phyloP scores from a whole-genome alignment of 2,888 invertebrate species.

The Cheilosia vernalis region DNA sequence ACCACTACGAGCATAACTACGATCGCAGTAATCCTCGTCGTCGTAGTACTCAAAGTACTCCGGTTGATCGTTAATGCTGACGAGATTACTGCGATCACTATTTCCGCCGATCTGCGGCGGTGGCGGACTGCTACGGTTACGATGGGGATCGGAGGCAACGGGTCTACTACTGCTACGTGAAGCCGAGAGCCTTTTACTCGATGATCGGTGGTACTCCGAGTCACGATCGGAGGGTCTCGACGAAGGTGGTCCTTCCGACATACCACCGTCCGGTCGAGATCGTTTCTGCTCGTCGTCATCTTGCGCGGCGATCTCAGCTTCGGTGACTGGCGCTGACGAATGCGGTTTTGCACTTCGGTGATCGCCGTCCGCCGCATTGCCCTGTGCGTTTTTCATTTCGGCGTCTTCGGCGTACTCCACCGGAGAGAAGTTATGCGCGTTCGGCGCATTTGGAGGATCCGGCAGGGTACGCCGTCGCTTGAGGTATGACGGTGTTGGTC shows the following conservation, averaged over 20 bases:
- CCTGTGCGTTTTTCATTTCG: slow-evolving; percentile 70
- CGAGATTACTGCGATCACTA: slow-evolving; percentile 82
- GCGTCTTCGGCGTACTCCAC: slow-evolving; percentile 78
- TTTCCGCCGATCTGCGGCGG: slow-evolving; percentile 74
- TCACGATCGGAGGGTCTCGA: slow-evolving; percentile 56
- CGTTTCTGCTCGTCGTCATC: slow-evolving; percentile 70
- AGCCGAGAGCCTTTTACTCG: slow-evolving; percentile 58
- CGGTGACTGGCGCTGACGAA: slow-evolving; percentile 76
- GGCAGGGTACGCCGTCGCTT: slow-evolving; percentile 81
- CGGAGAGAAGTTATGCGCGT: slow-evolving; percentile 82
- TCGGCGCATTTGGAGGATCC: slow-evolving; percentile 82
- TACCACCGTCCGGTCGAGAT: slow-evolving; percentile 77
- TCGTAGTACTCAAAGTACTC: slow-evolving; percentile 84
- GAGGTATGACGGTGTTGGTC: slow-evolving; percentile 81
- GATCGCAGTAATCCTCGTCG: slow-evolving; percentile 66
- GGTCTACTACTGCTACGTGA: slow-evolving; percentile 61
- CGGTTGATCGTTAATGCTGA: slow-evolving; percentile 85
- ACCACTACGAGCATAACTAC: slow-evolving; percentile 9
- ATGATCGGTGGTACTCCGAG: slow-evolving; percentile 72
- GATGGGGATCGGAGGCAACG: slow-evolving; percentile 59
- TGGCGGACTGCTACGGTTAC: slow-evolving; percentile 76
- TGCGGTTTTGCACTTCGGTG: slow-evolving; percentile 74
- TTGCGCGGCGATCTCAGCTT: slow-evolving; percentile 54
- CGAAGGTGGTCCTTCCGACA: slow-evolving; percentile 41
- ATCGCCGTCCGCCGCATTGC: slow-evolving; percentile 30